Evolutionary conservation across 1,140 invertebrate species (phyloP).

Genomic region (Meloidogyne exigua): DNA sequence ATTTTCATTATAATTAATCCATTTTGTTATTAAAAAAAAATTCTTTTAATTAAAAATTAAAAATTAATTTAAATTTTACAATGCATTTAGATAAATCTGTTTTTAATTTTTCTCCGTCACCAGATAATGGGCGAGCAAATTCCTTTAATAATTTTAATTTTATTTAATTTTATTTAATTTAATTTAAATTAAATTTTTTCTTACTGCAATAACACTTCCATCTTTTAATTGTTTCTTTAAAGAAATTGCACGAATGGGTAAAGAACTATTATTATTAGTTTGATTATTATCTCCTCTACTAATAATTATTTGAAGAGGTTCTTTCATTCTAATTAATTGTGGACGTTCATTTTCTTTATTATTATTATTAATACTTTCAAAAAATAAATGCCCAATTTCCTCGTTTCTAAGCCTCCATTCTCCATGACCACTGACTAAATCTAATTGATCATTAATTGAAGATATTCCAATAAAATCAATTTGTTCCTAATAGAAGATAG

Average conservation of each 20-base stretch:
- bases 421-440: slow-evolving; percentile 1
- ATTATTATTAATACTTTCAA: too few species aligned
- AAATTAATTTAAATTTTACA: not conserved
- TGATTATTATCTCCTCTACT: not conserved
- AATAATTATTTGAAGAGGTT: slow-evolving; percentile 1
- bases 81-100: slow-evolving; percentile 11
- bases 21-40: slow-evolving; percentile 12
- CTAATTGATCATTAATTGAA: slow-evolving; percentile 1
- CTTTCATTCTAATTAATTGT: not conserved
- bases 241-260: not conserved
- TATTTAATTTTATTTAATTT: not conserved
- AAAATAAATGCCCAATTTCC: not conserved
- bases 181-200: not conserved
- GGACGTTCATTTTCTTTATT: not conserved
- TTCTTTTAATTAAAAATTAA: slow-evolving; percentile 6
- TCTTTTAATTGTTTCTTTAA: slow-evolving; percentile 4
- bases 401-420: not conserved
- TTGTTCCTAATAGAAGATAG: slow-evolving; percentile 7
- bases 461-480: slow-evolving; percentile 16
- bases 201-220: slow-evolving; percentile 15
- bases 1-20: slow-evolving; percentile 1
- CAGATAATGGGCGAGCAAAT: slow-evolving; percentile 17
- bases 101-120: not conserved
- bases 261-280: not conserved
- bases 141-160: not conserved